Evolutionary conservation across 2,888 invertebrate genomes (phyloP).

Genomic region (Apoda limacodes): DNA sequence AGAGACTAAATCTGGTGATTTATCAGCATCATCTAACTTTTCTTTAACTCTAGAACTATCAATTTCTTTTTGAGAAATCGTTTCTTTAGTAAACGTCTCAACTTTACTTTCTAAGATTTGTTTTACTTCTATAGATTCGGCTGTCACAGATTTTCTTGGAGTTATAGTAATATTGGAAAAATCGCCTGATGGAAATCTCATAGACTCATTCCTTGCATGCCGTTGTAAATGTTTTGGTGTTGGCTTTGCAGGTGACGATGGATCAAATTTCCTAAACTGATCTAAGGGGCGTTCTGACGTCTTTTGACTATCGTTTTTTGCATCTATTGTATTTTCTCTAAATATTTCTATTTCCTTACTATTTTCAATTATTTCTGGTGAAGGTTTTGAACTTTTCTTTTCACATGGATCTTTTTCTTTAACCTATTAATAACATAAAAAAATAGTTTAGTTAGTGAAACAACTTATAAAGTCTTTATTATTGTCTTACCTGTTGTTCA

Average conservation of each 20-base stretch:
- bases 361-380: slow-evolving; percentile 47
- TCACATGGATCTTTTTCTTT: slow-evolving; percentile 54
- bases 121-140: slow-evolving; percentile 57
- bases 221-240: slow-evolving; percentile 64
- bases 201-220: slow-evolving; percentile 65
- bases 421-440: slow-evolving; percentile 27
- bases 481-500: slow-evolving; percentile 46
- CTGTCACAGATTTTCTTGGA: slow-evolving; percentile 49
- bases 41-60: slow-evolving; percentile 66
- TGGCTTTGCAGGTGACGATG: slow-evolving; percentile 59
- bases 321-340: slow-evolving; percentile 29
- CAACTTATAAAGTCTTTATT: background rate
- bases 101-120: slow-evolving; percentile 34
- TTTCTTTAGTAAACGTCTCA: slow-evolving; percentile 41
- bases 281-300: slow-evolving; percentile 42
- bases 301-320: slow-evolving; percentile 42
- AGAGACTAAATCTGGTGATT: slow-evolving; percentile 49
- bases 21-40: slow-evolving; percentile 60
- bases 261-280: slow-evolving; percentile 56
- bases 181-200: slow-evolving; percentile 65
- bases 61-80: slow-evolving; percentile 58
- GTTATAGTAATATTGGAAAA: slow-evolving; percentile 64
- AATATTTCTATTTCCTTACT: slow-evolving; percentile 36
- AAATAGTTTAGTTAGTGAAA: slow-evolving; percentile 11
- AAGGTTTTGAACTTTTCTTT: slow-evolving; percentile 47